These are phyloP conservation scores for Phodopus roborovskii DNA, from an alignment of 2,113 vertebrate genomes.

Conservation along the genomic window DNA sequence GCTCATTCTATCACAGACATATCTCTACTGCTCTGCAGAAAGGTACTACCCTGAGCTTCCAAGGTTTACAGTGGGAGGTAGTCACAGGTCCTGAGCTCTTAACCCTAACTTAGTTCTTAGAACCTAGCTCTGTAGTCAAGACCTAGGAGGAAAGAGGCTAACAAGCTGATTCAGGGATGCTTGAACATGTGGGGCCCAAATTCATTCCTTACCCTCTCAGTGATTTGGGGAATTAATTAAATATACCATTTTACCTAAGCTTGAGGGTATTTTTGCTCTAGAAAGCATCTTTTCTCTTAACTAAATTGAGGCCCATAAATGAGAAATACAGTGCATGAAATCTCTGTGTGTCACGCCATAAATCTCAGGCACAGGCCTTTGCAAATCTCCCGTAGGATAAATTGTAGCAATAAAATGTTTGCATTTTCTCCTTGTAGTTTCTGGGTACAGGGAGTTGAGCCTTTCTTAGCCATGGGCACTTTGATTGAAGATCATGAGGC, in stretches of 20 bases:
- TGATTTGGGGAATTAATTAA: conserved; percentile 66
- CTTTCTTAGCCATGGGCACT: conserved; percentile 15
- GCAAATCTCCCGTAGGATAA: conserved; percentile 75
- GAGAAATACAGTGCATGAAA: conserved; percentile 80
- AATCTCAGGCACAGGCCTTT: conserved; percentile 74
- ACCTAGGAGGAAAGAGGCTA: not conserved
- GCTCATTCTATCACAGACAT: no score
- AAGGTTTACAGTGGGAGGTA: not conserved
- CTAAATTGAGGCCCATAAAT: conserved; percentile 81
- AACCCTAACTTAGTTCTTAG: not conserved
- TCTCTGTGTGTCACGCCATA: conserved; percentile 71
- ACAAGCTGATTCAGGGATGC: not conserved
- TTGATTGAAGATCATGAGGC: conserved; percentile 37
- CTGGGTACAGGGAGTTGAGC: conserved; percentile 44
- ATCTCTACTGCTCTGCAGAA: not conserved
- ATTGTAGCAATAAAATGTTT: conserved; percentile 77
- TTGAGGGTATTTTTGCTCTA: conserved; percentile 64
- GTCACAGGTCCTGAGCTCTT: not conserved
- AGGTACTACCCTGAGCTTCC: not conserved
- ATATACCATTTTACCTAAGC: conserved; percentile 56
- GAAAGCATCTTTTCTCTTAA: conserved; percentile 77
- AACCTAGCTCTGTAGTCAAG: not conserved
- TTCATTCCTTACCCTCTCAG: not conserved
- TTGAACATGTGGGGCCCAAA: conserved; percentile 46
- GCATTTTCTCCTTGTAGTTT: conserved; percentile 62